Evolutionary conservation across 2,888 invertebrate species (phyloP).

Genomic region (Marasmarcha lunaedactyla): DNA sequence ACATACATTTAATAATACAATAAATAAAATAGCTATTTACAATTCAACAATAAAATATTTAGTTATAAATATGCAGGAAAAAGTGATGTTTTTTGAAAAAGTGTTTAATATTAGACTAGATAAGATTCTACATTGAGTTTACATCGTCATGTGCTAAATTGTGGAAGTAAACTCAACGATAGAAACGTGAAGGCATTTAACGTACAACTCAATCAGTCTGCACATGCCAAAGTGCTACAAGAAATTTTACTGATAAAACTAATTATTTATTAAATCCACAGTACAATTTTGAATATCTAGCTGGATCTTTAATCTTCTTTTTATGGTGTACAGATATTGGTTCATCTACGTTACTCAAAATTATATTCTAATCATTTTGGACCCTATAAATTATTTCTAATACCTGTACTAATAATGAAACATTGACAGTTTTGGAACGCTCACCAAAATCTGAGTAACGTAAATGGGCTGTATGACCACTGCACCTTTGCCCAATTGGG

Average conservation of each 20-base stretch:
- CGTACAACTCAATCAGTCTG: conserved; percentile 33
- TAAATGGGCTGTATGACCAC: conserved; percentile 11
- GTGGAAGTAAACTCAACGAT: conserved; percentile 33
- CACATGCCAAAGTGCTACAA: conserved; percentile 38
- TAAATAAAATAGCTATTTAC: conserved; percentile 1
- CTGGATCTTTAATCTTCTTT: not conserved
- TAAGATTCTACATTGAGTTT: not conserved
- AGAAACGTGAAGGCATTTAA: conserved; percentile 50
- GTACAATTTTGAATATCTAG: not conserved
- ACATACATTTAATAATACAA: not conserved
- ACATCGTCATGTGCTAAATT: conserved; percentile 3
- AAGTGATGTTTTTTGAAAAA: not conserved
- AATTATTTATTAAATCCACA: conserved; percentile 21
- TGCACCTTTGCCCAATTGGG: conserved; percentile 8
- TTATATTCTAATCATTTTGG: conserved; percentile 39
- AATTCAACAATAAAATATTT: conserved; percentile 55
- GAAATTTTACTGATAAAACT: conserved; percentile 13
- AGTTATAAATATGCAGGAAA: conserved; percentile 31
- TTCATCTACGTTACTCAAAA: conserved; percentile 32
- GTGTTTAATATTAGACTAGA: not conserved
- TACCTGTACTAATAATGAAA: conserved; percentile 35
- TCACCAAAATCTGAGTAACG: conserved; percentile 13
- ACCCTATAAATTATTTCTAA: conserved; percentile 39
- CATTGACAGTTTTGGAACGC: not conserved
- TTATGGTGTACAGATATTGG: not conserved